Base-by-base conservation (phyloP, 2,888 invertebrate species). In the Altica lythri region DNA sequence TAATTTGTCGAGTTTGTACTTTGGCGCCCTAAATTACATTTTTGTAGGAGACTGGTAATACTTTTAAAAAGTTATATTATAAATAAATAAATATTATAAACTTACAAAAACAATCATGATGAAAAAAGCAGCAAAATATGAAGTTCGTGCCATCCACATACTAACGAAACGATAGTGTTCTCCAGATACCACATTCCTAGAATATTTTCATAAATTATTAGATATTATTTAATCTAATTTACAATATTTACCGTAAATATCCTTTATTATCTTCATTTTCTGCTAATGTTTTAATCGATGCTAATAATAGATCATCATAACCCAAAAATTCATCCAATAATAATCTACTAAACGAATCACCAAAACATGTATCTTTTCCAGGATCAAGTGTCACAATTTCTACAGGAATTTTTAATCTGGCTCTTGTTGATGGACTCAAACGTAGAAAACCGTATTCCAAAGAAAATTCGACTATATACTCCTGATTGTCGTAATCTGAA, bases 51-150 rank as follows among this genome's bases (percentile, higher is more conserved):
- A n/a, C n/a, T n/a, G n/a, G n/a, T n/a, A n/a, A n/a, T n/a, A n/a
- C n/a, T n/a, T n/a, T n/a, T n/a, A n/a, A n/a, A n/a, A n/a, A n/a
- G n/a, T n/a, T n/a, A n/a, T n/a, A n/a, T n/a, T n/a, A n/a, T n/a
- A n/a, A n/a, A n/a, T n/a, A n/a, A n/a, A n/a, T n/a, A n/a, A n/a
- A n/a, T n/a, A n/a, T n/a, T n/a, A n/a, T n/a, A 44, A 29, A 93
- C 97, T 92, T 83, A 98, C 98, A 82, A 99, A 99, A 9, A 98
- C 86, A 12, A 99, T 83, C 99, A 99, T 99, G 55, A 98, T 93
- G 78, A 95, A 89, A 72, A 95, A 91, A 1, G 99, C 97, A 6
- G 95, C 92, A 44, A 98, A 82, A 76, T 99, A 99, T 0, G 95
- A 94, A 59, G 90, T 91, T 69, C 95, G 86, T 0, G 95, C 92